Evolutionary conservation across 2,797 vertebrate species (phyloP).

Genomic region (Hydrophis major): DNA sequence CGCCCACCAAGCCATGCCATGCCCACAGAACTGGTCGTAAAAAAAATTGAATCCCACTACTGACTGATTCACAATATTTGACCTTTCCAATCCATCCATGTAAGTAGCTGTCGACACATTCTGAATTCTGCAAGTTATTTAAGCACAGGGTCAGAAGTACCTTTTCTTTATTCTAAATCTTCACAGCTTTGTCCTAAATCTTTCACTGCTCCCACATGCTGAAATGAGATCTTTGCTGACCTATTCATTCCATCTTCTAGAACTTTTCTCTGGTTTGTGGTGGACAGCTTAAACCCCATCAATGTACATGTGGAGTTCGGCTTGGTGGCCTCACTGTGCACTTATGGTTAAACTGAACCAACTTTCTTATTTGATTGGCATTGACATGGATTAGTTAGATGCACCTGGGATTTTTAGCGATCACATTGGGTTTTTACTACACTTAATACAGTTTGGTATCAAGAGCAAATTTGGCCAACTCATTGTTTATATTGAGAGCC

Average conservation of each 20-base stretch:
- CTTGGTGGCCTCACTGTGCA: neutral
- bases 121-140: neutral
- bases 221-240: neutral
- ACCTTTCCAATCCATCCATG: neutral
- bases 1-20: too few relatives aligned
- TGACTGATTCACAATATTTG: neutral
- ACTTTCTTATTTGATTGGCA: neutral
- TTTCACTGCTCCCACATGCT: neutral
- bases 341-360: neutral
- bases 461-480: neutral
- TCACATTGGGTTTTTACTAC: neutral
- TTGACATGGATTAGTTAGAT: neutral
- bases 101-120: neutral
- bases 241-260: neutral
- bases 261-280: neutral
- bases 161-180: neutral
- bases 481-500: neutral
- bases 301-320: neutral
- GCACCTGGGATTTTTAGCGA: neutral
- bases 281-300: neutral
- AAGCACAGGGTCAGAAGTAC: neutral
- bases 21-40: too few relatives aligned
- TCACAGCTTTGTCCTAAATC: neutral
- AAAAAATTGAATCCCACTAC: too few relatives aligned
- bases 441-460: neutral